Evolutionary conservation across 2,888 invertebrate species (phyloP), one percentile per base, ranked within the genome.

Genomic region (Diarsia dahlii): DNA sequence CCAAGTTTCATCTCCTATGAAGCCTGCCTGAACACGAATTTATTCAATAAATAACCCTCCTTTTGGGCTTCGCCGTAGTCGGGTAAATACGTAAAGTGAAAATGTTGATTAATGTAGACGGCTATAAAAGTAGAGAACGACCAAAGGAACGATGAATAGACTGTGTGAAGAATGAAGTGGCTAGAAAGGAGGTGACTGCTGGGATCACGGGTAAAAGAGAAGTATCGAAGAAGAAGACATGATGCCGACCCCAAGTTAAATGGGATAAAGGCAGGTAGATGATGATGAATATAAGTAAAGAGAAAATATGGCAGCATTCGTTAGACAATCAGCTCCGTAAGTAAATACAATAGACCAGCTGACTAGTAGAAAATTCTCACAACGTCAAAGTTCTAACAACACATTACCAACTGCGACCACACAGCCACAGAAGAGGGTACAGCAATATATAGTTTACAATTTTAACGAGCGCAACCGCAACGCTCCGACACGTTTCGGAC

Each of bases 361-460:
- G 10, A 23, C 15, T 28, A 9, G 28, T 12, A n/a, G 10, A 68
- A 67, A 62, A 58, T n/a, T 6, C 15, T 54, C 23, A 71, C 23
- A 66, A 69, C 34, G n/a, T 10, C 23, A 23, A 70, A 75, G 60
- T 52, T 67, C 13, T 10, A 28, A 15, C 45, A 50, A 34, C 48
- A 34, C 68, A 56, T 65, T 48, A 56, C 34, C 13, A 80, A 80
- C 10, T 68, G 46, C 23, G 28, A 75, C 75, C 72, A 58, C 69
- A 79, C 18, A 23, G 23, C 54, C 62, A 48, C 71, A 46, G 52
- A 58, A 75, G 66, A 66, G 34, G 58, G 74, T 75, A 78, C 15
- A 62, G 66, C 65, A 56, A 85, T 73, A 80, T 73, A 66, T 74
- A 76, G 73, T 79, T 68, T 67, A 76, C 74, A 68, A 81, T 76